Evolutionary conservation across 2,113 vertebrate genomes (phyloP).

Genomic region (Zingel zingel): DNA sequence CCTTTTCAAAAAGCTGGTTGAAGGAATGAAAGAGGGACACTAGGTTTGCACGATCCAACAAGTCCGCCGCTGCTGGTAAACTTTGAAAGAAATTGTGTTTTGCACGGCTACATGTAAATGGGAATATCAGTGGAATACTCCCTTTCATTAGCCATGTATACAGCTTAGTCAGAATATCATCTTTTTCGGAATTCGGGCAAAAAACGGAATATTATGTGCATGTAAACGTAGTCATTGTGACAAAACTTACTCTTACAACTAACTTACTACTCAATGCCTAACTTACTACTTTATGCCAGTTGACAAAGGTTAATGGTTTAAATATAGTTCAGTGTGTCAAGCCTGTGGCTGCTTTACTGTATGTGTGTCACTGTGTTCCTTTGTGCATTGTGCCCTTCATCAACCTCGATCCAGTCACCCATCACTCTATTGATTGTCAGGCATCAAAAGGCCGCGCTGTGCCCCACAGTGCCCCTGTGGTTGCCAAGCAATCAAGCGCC

Average conservation of each 20-base stretch:
- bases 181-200: too few species aligned
- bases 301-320: conserved; percentile 24
- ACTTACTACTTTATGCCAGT: neutral
- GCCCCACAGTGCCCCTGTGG: conserved; percentile 63
- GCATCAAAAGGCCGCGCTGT: conserved; percentile 52
- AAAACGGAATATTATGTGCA: too few species aligned
- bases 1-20: too few species aligned
- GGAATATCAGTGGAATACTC: too few species aligned
- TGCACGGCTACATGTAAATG: too few species aligned
- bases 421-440: conserved; percentile 62
- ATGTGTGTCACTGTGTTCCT: conserved; percentile 68
- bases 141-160: too few species aligned
- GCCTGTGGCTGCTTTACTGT: conserved; percentile 18
- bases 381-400: conserved; percentile 61
- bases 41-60: too few species aligned
- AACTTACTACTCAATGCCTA: too few species aligned
- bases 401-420: conserved; percentile 39
- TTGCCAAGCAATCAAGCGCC: conserved; percentile 56
- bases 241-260: neutral
- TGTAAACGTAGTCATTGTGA: neutral
- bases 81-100: too few species aligned
- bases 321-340: conserved; percentile 60
- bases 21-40: too few species aligned
- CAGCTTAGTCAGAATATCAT: too few species aligned
- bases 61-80: too few species aligned